Conservation (phyloP, 2,113 vertebrate genomes). For the Chamaea fasciata region DNA sequence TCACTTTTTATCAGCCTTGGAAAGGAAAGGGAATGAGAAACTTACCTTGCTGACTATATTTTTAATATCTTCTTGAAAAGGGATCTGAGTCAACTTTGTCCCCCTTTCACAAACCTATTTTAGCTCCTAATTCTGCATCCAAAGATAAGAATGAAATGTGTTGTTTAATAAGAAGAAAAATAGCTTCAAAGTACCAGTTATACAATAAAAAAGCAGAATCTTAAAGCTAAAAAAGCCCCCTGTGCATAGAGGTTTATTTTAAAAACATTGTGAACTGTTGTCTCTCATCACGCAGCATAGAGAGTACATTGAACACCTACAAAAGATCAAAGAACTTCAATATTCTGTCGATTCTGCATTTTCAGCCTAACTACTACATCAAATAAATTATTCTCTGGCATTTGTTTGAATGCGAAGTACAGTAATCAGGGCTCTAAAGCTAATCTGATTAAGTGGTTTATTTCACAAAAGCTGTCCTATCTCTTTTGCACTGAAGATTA, state of each 20-base stretch:
- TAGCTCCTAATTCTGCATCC: neutral
- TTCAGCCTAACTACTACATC: constrained; percentile 45
- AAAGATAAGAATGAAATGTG: neutral
- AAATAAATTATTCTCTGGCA: constrained; percentile 4
- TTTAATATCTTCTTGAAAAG: neutral
- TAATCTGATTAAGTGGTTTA: constrained; percentile 57
- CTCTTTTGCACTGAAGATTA: neutral
- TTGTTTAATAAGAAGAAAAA: neutral
- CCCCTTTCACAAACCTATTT: neutral
- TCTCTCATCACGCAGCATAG: neutral
- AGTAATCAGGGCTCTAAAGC: constrained; percentile 50
- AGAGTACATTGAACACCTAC: constrained; percentile 28
- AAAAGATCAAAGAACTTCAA: constrained; percentile 54
- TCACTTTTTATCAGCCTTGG: neutral
- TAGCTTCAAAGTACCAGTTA: constrained; percentile 20
- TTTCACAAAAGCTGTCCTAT: neutral
- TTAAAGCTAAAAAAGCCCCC: neutral
- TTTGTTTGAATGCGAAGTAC: constrained; percentile 21
- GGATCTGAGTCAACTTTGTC: neutral
- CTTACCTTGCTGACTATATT: neutral
- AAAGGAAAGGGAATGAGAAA: neutral
- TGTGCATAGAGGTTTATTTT: constrained; percentile 32
- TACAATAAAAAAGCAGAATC: constrained; percentile 5
- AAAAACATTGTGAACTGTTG: constrained; percentile 23
- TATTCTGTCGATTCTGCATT: constrained; percentile 45